Percentiles rank a stretch among this genome's conserved stretches.
Conservation (phyloP, 23 tunicate genomes). For the Clavelina lepadiformis region DNA sequence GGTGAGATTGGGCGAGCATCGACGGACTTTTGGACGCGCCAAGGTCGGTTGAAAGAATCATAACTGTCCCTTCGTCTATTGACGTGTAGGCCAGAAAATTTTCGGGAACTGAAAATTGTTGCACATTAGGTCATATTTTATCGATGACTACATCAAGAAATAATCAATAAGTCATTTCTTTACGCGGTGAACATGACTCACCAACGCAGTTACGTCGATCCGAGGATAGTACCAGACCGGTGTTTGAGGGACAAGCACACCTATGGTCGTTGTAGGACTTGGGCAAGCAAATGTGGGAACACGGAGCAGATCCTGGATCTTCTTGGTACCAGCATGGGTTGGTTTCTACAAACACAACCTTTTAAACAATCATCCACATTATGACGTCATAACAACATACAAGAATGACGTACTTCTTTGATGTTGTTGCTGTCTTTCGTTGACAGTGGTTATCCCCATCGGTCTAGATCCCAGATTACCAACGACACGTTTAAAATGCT, state of each 20-base stretch:
- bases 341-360: conserved; percentile 16
- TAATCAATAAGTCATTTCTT: background rate
- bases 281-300: conserved; percentile 81
- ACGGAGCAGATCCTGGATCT: conserved; percentile 12
- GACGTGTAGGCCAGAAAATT: conserved; percentile 82
- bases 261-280: conserved; percentile 25
- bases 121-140: background rate
- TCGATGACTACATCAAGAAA: background rate
- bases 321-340: conserved; percentile 78
- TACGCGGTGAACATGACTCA: conserved; percentile 4
- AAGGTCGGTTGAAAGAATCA: conserved; percentile 43
- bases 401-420: conserved; percentile 36
- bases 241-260: conserved; percentile 88
- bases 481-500: conserved; percentile 24
- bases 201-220: conserved; percentile 63
- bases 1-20: conserved; percentile 63
- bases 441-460: conserved; percentile 64
- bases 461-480: conserved; percentile 9
- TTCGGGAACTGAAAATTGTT: conserved; percentile 54
- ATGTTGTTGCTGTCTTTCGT: conserved; percentile 38
- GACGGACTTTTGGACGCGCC: conserved; percentile 34
- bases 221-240: conserved; percentile 77
- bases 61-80: conserved; percentile 78
- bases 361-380: background rate
- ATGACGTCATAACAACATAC: background rate